Base-by-base conservation (phyloP, 2,113 vertebrate genomes). In the Nerophis lumbriciformis region DNA sequence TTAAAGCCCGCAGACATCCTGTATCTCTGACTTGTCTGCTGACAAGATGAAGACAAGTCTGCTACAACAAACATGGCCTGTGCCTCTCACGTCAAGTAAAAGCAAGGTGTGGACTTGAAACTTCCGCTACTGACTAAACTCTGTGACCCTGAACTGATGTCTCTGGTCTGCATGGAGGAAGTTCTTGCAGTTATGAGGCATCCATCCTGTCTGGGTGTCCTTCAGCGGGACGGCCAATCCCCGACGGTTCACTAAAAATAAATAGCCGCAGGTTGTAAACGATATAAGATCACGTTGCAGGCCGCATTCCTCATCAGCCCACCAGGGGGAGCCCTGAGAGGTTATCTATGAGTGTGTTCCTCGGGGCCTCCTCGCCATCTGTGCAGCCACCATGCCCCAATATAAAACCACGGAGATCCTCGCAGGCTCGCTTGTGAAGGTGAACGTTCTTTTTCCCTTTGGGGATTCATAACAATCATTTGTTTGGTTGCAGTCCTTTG, bases 291-390 rank as follows among this genome's bases (percentile, higher is more conserved):
- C n/a, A n/a, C n/a, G n/a, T n/a, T n/a, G n/a, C n/a, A n/a, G 5
- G 66, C 63, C 58, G 54, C 81, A 28, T 28, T 28, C 21, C 21
- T 28, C 21, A 28, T 28, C 21, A 28, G 21, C 21, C 21, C 85
- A 82, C 80, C n/a, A 85, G 85, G 67, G 82, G 80, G 82, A 76
- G 82, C 77, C 60, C 53, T 45, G 58, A 45, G 77, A 52, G 14
- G 53, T 70, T 69, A 72, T 75, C 70, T 71, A 37, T 55, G 60
- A 48, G 36, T 54, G 19, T 63, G 53, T 53, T 55, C 59, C 60
- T 60, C 11, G 53, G 53, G 71, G 75, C 74, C 69, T 63, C 59
- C 49, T 66, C 48, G 45, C 77, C 76, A 83, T 79, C 77, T 80
- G 77, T 74, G 70, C 69, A 57, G 38, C 65, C 71, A 56, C 56